phyloP scores from a whole-genome alignment of 2,797 vertebrate species.

The Eidolon dupreanum region DNA sequence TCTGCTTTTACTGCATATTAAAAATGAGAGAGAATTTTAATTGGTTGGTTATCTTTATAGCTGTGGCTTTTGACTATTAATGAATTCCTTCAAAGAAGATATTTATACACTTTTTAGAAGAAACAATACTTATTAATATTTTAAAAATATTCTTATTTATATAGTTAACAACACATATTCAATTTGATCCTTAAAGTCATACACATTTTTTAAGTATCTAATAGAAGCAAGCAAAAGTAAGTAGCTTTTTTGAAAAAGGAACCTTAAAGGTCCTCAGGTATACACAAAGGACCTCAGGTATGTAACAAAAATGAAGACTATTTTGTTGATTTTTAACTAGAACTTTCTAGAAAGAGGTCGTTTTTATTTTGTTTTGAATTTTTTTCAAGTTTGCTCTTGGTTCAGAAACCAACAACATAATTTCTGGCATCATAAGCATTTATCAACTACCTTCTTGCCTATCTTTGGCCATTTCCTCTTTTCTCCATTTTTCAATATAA shows the following conservation, averaged over 20 bases:
- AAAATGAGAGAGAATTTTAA: neutral
- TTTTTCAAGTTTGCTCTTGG: neutral
- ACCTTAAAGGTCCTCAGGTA: neutral
- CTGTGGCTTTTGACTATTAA: neutral
- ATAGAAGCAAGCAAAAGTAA: neutral
- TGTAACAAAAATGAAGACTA: neutral
- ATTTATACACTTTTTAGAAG: neutral
- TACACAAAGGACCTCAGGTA: neutral
- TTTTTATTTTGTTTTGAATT: neutral
- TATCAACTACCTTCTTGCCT: conserved; percentile 30
- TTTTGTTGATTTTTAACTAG: neutral
- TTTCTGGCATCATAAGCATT: neutral
- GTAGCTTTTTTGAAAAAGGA: neutral
- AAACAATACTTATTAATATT: neutral
- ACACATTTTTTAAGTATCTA: neutral
- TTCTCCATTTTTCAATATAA: neutral
- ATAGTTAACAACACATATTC: neutral
- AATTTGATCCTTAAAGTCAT: neutral
- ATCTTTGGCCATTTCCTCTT: neutral
- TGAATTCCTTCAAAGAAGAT: neutral
- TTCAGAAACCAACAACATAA: neutral
- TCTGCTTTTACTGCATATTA: neutral
- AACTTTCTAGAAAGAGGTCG: neutral
- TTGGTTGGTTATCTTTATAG: neutral
- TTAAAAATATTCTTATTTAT: neutral